Evolutionary conservation across 2,113 vertebrate species (phyloP), one percentile per base, ranked within the genome.

Genomic region (Megaceryle torquata): DNA sequence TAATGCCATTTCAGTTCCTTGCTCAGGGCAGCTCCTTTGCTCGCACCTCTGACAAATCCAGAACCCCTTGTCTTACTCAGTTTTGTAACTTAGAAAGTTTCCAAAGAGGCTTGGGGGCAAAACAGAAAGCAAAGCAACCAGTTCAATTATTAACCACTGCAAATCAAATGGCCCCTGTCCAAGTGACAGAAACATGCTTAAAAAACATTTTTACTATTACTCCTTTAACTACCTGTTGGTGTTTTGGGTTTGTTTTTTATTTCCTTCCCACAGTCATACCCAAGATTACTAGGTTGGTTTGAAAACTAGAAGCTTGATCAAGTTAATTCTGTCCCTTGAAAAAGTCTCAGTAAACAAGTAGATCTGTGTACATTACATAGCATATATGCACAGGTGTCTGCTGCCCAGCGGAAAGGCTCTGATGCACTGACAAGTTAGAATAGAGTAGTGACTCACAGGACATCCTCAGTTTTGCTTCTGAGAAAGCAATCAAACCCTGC

Each of bases 401-500:
- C 63, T 91, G 69, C 29, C 70, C 69, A 15, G 13, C 13, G 31
- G 18, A 81, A 76, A 84, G 48, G 64, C 63, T 88, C 17, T n/a
- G 65, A 89, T 74, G 74, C 78, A 79, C 78, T 21, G 68, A n/a
- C 8, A 78, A 37, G 21, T 24, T 44, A 50, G 65, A 84, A 46
- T 10, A 17, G 54, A 68, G 14, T 26, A 89, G 26, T 65, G 70
- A 89, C 85, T 89, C 74, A 57, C 22, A 79, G 43, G 39, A 51
- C 29, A 33, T n/a, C 91, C 87, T 54, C 2, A 1, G 24, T 28
- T 81, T 93, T 79, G 48, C 44, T 89, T 85, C 75, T 14, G 56
- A 80, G 85, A 93, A 87, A 89, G 63, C 53, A 82, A 80, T 51
- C 82, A 77, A 91, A 94, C 14, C 28, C 67, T 94, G 31, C 65